Evolutionary conservation across 2,113 vertebrate genomes (phyloP), one percentile per base, ranked within the genome.

Genomic region (Pundamilia nyererei): DNA sequence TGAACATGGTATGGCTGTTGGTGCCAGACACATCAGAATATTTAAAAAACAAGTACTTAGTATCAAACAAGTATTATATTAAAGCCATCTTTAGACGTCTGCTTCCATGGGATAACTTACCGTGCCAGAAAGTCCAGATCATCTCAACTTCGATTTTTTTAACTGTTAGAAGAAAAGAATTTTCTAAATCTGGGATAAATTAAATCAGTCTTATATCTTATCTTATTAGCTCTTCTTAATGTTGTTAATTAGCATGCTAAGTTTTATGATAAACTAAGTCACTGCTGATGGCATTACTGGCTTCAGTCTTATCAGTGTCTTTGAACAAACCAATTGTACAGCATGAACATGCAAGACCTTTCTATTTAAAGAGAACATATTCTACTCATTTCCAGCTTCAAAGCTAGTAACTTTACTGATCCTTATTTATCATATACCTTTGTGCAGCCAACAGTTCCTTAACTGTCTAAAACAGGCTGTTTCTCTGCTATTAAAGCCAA

Each of bases 61-160:
- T 24, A 70, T 2, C 35, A 40, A 70, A 40, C 7, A 4, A 9
- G n/a, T 21, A 4, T 42, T 42, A 12, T 9, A 24, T 68, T n/a
- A 68, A 68, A 13, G 6, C 62, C 62, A 21, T 40, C 4, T 14
- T 68, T 38, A 40, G 33, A 68, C 3, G 1, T 42, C 5, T 15
- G 65, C 65, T 70, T 45, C 65, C 3, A 70, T 9, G 0, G 12
- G 65, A 0, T 70, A 24, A 70, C 65, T 24, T 24, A 70, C 2
- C 1, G 2, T 70, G 21, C 21, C 8, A 70, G 38, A 15, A 70
- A 45, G 21, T 24, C 38, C 65, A 42, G 38, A 26, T 42, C 65
- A 26, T 70, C 38, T 45, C 38, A 70, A 42, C 35, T 42, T 70
- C 0, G 0, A 24, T 70, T 42, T 45, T 62, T 45, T 70, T 4